A percentile compares a stretch with the other conserved stretches of the same genome.
phyloP scores from a whole-genome alignment of 1,140 invertebrate species.

The Zaprionus kolodkinae region DNA sequence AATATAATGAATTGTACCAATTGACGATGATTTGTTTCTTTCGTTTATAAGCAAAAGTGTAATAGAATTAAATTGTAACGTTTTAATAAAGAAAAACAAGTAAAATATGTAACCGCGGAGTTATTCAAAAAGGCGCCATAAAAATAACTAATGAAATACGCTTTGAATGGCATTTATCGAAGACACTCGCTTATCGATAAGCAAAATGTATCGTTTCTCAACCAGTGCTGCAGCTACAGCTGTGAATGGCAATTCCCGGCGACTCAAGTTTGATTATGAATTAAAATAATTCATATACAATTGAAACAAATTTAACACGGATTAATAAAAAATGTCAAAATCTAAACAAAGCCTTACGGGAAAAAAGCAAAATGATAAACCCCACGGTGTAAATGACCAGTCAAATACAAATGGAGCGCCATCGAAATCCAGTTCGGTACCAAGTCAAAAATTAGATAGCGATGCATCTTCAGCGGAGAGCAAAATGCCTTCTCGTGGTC shows the following conservation, averaged over 20 bases:
- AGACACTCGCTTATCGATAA: background rate
- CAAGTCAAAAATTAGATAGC: too few relatives aligned
- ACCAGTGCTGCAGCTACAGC: background rate
- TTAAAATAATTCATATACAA: background rate
- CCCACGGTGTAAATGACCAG: background rate
- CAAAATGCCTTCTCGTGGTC: conserved; percentile 10
- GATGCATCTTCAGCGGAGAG: background rate
- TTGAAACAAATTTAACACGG: background rate
- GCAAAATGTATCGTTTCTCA: background rate
- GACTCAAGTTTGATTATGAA: too few relatives aligned
- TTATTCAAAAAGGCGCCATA: conserved; percentile 30
- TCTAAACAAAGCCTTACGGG: background rate
- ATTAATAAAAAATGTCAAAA: conserved; percentile 17
- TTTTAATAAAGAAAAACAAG: conserved; percentile 77
- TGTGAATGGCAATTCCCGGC: background rate
- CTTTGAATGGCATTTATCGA: conserved; percentile 18
- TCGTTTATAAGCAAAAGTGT: conserved; percentile 83
- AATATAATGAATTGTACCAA: conserved; percentile 80
- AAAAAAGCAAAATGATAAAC: background rate
- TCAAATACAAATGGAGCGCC: background rate
- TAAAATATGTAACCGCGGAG: conserved; percentile 21
- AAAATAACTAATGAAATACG: background rate
- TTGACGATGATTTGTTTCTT: conserved; percentile 83
- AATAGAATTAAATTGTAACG: conserved; percentile 82
- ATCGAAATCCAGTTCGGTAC: background rate